Conservation (phyloP, 2,888 invertebrate species). For the Horisme vitalbata region DNA sequence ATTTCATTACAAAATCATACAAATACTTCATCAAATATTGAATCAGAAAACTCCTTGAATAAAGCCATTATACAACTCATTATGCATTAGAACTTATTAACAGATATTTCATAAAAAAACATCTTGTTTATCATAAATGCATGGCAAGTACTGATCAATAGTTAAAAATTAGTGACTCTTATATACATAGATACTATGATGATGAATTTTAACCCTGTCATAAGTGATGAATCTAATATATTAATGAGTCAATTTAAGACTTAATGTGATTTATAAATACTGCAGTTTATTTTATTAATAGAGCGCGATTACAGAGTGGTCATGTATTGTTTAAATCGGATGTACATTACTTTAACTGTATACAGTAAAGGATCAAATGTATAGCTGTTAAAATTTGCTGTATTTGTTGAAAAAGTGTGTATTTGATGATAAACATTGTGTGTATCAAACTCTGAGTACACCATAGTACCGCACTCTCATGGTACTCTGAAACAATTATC, state of each 20-base stretch:
- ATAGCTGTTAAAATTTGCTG: too few species aligned
- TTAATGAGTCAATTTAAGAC: slow-evolving; percentile 2
- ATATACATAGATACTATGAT: slow-evolving; percentile 6
- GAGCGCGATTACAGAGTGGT: not conserved
- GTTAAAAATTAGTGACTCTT: slow-evolving; percentile 6
- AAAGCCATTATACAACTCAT: not conserved
- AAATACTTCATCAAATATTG: too few species aligned
- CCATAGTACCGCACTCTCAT: too few species aligned
- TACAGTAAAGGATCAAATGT: too few species aligned
- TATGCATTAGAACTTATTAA: not conserved
- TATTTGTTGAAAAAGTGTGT: too few species aligned
- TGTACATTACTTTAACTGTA: too few species aligned
- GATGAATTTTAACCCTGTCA: slow-evolving; percentile 2
- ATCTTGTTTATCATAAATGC: slow-evolving; percentile 12
- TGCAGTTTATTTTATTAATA: not conserved
- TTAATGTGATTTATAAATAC: not conserved
- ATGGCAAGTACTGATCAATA: slow-evolving; percentile 14
- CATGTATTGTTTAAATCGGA: too few species aligned
- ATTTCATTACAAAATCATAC: too few species aligned
- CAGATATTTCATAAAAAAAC: not conserved
- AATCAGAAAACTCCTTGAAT: not conserved
- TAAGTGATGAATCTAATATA: not conserved
- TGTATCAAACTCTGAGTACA: too few species aligned
- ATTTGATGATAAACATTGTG: too few species aligned
- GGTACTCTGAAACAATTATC: too few species aligned